Evolutionary conservation across 2,888 invertebrate genomes (phyloP).

Genomic region (Dasypogon diadema): DNA sequence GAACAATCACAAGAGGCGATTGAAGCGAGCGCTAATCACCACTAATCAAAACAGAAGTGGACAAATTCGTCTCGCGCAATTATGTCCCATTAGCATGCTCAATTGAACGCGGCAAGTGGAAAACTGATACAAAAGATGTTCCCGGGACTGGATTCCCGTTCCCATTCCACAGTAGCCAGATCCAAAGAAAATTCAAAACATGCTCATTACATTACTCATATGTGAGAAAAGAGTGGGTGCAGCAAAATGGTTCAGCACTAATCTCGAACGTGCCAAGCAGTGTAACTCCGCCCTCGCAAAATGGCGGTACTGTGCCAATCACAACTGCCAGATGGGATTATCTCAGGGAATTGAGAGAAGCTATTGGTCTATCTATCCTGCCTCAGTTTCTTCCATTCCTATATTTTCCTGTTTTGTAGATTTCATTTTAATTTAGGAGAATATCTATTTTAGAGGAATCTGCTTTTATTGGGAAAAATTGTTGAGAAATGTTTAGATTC

Average conservation of each 20-base stretch:
- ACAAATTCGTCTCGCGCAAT: conserved; percentile 40
- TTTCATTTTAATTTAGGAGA: too few relatives aligned
- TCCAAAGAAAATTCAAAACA: too few relatives aligned
- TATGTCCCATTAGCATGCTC: conserved; percentile 43
- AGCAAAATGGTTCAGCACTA: too few relatives aligned
- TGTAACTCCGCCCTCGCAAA: conserved; percentile 7
- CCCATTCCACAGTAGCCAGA: too few relatives aligned
- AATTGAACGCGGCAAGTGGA: conserved; percentile 52
- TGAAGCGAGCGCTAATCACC: conserved; percentile 33
- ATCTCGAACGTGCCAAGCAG: background rate
- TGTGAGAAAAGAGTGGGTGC: too few relatives aligned
- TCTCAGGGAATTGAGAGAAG: background rate
- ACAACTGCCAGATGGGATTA: background rate
- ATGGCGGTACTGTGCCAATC: conserved; percentile 4
- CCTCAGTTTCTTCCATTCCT: background rate
- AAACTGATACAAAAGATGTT: conserved; percentile 50
- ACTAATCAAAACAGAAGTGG: conserved; percentile 36
- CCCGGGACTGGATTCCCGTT: background rate
- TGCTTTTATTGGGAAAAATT: too few relatives aligned
- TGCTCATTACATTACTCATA: too few relatives aligned
- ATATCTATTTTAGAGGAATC: too few relatives aligned
- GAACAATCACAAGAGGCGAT: conserved; percentile 23
- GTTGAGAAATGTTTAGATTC: too few relatives aligned
- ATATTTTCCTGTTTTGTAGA: too few relatives aligned
- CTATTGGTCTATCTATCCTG: background rate